These are phyloP conservation scores for Rhegmatorhina hoffmannsi DNA, from an alignment of 2,113 vertebrate species.

Conservation along the genomic window DNA sequence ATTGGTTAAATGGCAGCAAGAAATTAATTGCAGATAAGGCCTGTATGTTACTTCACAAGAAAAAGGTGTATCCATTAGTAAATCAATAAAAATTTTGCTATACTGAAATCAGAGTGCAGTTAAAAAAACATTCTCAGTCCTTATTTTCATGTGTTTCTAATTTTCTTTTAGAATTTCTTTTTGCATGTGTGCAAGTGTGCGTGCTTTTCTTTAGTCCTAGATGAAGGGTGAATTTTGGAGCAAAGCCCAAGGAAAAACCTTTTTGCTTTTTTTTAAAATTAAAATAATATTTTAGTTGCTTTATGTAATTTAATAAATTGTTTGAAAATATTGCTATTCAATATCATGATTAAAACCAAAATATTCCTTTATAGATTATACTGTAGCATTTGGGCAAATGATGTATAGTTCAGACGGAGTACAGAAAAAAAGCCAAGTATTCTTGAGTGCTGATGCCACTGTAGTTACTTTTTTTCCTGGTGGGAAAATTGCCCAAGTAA, in stretches of 20 bases:
- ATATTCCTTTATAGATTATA: neutral
- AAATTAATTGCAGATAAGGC: neutral
- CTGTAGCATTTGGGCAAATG: neutral
- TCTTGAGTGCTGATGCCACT: neutral
- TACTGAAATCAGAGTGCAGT: neutral
- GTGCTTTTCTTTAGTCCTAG: neutral
- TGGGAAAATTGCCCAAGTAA: neutral
- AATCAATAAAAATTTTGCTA: neutral
- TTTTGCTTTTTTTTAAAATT: neutral
- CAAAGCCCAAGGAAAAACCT: slow-evolving; percentile 14
- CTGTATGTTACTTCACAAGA: neutral
- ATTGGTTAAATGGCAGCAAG: neutral
- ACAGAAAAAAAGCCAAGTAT: neutral
- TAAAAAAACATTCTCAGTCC: neutral
- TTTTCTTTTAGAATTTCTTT: slow-evolving; percentile 39
- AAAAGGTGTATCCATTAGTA: neutral
- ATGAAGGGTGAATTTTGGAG: slow-evolving; percentile 34
- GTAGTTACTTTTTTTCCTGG: neutral
- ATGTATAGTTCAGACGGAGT: neutral
- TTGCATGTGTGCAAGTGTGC: neutral
- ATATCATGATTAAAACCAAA: neutral
- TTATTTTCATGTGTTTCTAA: slow-evolving; percentile 51
- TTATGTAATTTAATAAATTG: slow-evolving; percentile 4
- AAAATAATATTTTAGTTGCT: slow-evolving; percentile 17
- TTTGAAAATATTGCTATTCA: slow-evolving; percentile 9